phyloP scores from a whole-genome alignment of 2,797 vertebrate genomes.

The Saxicola maurus region DNA sequence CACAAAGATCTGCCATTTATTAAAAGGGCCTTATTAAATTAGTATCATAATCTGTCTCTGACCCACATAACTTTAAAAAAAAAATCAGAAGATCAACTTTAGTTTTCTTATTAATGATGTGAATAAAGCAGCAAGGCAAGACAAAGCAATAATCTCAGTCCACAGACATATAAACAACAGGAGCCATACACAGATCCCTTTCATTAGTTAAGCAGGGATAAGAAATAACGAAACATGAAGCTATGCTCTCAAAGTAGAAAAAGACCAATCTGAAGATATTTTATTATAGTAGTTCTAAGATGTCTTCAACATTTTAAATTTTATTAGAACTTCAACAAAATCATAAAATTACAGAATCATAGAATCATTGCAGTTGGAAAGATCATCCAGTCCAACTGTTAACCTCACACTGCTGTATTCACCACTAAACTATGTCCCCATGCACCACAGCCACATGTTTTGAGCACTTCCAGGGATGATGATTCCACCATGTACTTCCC shows the following conservation, averaged over 20 bases:
- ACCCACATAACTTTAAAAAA: neutral
- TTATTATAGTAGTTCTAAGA: neutral
- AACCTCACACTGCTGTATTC: neutral
- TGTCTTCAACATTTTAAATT: neutral
- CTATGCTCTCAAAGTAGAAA: neutral
- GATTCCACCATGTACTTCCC: neutral
- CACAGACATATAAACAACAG: neutral
- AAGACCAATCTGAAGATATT: neutral
- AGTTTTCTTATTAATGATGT: neutral
- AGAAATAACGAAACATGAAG: neutral
- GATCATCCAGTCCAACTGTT: neutral
- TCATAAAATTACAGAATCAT: neutral
- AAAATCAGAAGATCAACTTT: neutral
- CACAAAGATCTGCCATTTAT: neutral
- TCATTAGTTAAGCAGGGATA: neutral
- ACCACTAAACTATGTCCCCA: neutral
- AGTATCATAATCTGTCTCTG: neutral
- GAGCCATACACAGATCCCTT: neutral
- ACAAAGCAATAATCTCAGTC: neutral
- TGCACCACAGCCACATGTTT: neutral
- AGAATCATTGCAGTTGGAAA: neutral
- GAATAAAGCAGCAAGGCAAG: neutral
- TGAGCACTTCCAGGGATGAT: neutral
- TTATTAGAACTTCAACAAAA: neutral
- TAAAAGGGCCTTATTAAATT: neutral